phyloP scores from a whole-genome alignment of 2,797 vertebrate species.

The Gymnoscopelus braueri region DNA sequence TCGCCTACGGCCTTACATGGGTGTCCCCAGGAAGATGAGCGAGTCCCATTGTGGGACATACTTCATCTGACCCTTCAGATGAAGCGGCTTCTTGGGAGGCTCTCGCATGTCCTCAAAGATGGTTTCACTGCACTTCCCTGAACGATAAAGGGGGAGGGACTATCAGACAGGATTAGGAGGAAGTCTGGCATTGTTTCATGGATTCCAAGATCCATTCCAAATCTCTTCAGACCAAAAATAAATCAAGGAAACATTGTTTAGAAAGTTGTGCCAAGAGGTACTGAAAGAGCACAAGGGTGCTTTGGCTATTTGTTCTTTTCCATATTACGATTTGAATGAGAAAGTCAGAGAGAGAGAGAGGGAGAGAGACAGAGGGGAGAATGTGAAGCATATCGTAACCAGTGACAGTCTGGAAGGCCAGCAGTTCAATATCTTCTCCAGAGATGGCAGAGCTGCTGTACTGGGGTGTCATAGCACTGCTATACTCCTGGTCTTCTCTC shows the following conservation, averaged over 20 bases:
- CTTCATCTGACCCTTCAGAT: constrained; percentile 85
- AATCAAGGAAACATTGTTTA: too few species aligned
- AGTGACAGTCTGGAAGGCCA: constrained; percentile 82
- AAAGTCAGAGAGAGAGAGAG: too few species aligned
- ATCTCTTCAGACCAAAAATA: too few species aligned
- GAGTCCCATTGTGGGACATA: constrained; percentile 84
- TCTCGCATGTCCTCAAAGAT: constrained; percentile 84
- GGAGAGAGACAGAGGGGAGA: not conserved
- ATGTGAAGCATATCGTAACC: constrained; percentile 57
- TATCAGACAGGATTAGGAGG: not conserved
- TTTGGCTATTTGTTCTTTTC: too few species aligned
- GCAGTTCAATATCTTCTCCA: constrained; percentile 79
- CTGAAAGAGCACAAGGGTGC: too few species aligned
- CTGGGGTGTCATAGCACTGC: constrained; percentile 64
- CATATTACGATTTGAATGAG: too few species aligned
- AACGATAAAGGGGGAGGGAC: constrained; percentile 1
- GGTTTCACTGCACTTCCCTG: constrained; percentile 83
- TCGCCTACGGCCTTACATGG: constrained; percentile 73
- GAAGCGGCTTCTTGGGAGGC: constrained; percentile 81
- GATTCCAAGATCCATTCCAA: not conserved
- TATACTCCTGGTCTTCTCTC: constrained; percentile 75
- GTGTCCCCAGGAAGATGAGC: constrained; percentile 82
- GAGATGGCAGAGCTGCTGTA: constrained; percentile 79
- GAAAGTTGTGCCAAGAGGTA: too few species aligned
- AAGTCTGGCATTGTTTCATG: too few species aligned